Evolutionary conservation across 1,140 invertebrate genomes (phyloP).

Genomic region (Drosophila pandora): DNA sequence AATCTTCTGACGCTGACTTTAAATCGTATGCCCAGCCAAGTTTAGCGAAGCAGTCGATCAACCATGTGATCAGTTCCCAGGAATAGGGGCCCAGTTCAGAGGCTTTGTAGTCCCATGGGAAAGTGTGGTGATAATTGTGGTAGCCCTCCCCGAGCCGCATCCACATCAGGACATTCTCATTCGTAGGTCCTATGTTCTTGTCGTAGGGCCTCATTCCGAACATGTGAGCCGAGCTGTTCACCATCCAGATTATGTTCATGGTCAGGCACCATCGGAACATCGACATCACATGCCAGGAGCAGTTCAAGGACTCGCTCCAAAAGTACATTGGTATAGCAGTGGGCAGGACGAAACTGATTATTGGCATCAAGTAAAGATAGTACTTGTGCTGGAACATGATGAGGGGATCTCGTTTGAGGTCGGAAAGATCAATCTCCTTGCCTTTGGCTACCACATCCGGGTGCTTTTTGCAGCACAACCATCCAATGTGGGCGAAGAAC

Average conservation of each 20-base stretch:
- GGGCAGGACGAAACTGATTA: constrained; percentile 94
- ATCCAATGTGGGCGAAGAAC: constrained; percentile 98
- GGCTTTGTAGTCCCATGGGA: constrained; percentile 96
- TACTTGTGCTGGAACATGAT: constrained; percentile 94
- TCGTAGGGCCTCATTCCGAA: constrained; percentile 97
- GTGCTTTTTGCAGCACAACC: constrained; percentile 96
- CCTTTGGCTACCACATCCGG: constrained; percentile 94
- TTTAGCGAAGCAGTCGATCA: constrained; percentile 93
- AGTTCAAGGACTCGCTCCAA: constrained; percentile 92
- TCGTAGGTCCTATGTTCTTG: constrained; percentile 90
- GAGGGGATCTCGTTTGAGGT: constrained; percentile 93
- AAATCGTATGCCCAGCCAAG: constrained; percentile 95
- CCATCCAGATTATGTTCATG: constrained; percentile 96
- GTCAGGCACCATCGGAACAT: constrained; percentile 93
- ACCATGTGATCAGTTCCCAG: constrained; percentile 91
- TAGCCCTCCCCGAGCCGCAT: constrained; percentile 93
- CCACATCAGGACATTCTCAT: constrained; percentile 87
- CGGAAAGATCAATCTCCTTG: constrained; percentile 92
- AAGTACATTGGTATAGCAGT: constrained; percentile 91
- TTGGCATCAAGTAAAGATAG: constrained; percentile 91
- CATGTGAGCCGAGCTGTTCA: constrained; percentile 97
- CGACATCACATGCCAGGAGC: constrained; percentile 92
- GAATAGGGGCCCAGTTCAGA: constrained; percentile 91
- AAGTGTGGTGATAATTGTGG: constrained; percentile 98
- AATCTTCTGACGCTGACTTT: constrained; percentile 90